Base-by-base conservation (phyloP, 2,888 invertebrate genomes). In the Schizaphis graminum region DNA sequence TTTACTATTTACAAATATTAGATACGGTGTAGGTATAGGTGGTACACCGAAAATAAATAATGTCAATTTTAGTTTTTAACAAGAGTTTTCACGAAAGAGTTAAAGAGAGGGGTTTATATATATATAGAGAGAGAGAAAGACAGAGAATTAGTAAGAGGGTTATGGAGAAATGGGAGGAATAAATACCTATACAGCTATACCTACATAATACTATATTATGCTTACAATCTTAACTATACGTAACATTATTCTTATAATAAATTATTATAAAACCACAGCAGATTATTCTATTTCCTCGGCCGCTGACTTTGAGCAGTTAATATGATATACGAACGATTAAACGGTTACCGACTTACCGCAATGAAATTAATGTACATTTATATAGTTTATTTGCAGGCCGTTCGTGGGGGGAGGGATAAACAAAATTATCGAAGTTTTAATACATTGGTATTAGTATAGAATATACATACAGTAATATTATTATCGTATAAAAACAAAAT, bases 1-100 rank as follows among this genome's bases (percentile, higher is more conserved):
- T 91, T 91, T 85, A 91, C 44, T 56, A 91, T 91, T 91, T 57
- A 85, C 44, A 85, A n/a, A 28, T 56, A 91, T 91, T 85, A 91
- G 91, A 56, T 21, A 91, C 85, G 91, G 91, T 84, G 53, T 61
- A 26, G 1, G 11, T 61, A 35, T 35, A 77, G 77, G 35, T 35
- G 77, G 35, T 77, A 8, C 11, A 28, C 85, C 56, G 44, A 85
- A 85, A 91, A 91, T 85, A 44, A 91, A 56, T 49, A 49, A 56
- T 91, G 57, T 47, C 44, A 85, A 57, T 56, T 91, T 3, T 91
- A 85, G 56, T 91, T 84, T 56, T 84, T 41, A 41, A 61, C 91
- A 56, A 26, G 28, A 84, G 26, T 53, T 91, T 85, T 85, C 53
- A 85, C 10, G 49, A 57, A 41, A 44, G 41, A 35, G 35, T 35